Evolutionary conservation across 2,113 vertebrate species (phyloP), one percentile per base, ranked within the genome.

Genomic region (Corythornis madagascariensis): DNA sequence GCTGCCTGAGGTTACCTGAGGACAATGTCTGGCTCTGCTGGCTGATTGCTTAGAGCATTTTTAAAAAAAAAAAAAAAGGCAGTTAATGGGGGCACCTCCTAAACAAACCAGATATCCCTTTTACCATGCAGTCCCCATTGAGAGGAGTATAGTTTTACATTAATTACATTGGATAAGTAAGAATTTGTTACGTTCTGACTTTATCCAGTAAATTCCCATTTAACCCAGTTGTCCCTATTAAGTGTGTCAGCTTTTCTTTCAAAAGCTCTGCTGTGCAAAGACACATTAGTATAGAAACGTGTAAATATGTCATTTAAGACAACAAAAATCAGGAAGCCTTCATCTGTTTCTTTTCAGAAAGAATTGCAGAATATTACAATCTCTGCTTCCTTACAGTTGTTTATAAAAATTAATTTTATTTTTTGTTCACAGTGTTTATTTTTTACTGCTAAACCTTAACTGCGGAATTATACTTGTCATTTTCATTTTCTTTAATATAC

Each of bases 1-100:
- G 94, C 94, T 92, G 92, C 86, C 6, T 9, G 83, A 47, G 96
- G 96, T 97, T 95, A 97, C 96, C 94, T 92, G 93, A 96, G 96
- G 97, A 97, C 95, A 97, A 1, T 73, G 92, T 94, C 96, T 95
- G 94, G 82, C 91, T 96, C 80, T 60, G 26, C 83, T 83, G 21
- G 73, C 96, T 93, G 94, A 93, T 86, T 75, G 89, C 91, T 95
- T 59, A 50, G 50, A 92, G 80, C 89, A 13, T 61, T 89, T 19
- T 18, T 42, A 83, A 79, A 60, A 64, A 72, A 86, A 83, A 60
- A 63, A 66, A 67, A 88, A 83, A 75, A 71, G 42, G 69, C 67
- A 61, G 48, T 90, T 94, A 90, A 90, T 89, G 89, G 95, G 83
- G 83, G 74, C 80, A 93, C 65, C 92, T 96, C 92, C 77, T 95